Percentiles rank a stretch among this genome's conserved stretches.
Evolutionary conservation across 2,797 vertebrate species (phyloP).

Genomic region (Gallinago solitaria): DNA sequence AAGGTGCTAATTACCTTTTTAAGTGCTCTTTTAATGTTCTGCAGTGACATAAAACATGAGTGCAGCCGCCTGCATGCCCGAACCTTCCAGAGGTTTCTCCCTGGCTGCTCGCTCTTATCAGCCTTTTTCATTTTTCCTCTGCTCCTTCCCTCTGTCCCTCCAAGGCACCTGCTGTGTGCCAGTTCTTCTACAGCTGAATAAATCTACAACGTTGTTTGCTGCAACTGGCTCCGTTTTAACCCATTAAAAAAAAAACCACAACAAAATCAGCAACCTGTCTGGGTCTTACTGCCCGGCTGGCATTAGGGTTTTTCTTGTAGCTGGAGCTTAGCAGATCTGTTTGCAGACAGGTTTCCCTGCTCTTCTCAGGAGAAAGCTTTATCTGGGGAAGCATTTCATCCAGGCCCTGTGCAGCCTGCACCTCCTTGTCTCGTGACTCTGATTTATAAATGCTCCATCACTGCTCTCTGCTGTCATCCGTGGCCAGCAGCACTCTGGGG

Average conservation of each 20-base stretch:
- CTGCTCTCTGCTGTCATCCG: background rate
- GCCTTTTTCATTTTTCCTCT: slow-evolving; percentile 44
- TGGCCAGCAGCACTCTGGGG: fast-evolving
- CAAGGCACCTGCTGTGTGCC: slow-evolving; percentile 45
- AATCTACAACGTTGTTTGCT: slow-evolving; percentile 28
- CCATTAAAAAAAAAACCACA: background rate
- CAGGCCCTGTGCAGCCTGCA: background rate
- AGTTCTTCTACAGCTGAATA: slow-evolving; percentile 49
- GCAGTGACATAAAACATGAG: slow-evolving; percentile 68
- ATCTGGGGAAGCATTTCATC: background rate
- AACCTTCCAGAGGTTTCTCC: slow-evolving; percentile 65
- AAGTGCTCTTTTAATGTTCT: slow-evolving; percentile 70
- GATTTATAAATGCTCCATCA: background rate
- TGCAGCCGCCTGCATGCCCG: slow-evolving; percentile 11
- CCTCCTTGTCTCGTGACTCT: background rate
- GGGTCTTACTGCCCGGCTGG: background rate
- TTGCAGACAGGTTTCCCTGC: background rate
- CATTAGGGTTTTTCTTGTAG: background rate
- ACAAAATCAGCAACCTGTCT: background rate
- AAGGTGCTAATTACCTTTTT: slow-evolving; percentile 74
- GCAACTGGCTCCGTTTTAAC: slow-evolving; percentile 36
- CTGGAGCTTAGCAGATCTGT: background rate
- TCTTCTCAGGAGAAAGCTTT: background rate
- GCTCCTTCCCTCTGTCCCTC: slow-evolving; percentile 46
- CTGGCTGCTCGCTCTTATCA: slow-evolving; percentile 32